Conservation (phyloP, 2,797 vertebrate species). For the Leucoraja ocellata region DNA sequence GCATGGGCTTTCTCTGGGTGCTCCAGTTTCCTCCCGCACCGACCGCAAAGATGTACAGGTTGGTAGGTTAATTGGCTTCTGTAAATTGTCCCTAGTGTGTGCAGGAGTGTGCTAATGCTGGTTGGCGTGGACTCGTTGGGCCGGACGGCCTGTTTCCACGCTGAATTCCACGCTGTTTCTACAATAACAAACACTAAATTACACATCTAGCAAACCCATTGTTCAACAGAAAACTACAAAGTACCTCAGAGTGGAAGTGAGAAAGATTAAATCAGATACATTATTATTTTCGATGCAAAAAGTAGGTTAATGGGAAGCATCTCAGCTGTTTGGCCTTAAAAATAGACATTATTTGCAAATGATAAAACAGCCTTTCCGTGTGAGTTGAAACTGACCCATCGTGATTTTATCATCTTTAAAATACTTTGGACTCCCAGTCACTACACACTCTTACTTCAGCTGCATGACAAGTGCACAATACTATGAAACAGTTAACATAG, state of each 20-base stretch:
- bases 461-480: background rate
- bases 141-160: too few relatives aligned
- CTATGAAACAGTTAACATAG: background rate
- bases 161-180: too few relatives aligned
- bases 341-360: background rate
- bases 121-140: too few relatives aligned
- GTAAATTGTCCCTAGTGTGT: too few relatives aligned
- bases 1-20: too few relatives aligned
- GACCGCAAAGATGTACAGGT: too few relatives aligned
- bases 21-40: too few relatives aligned
- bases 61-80: too few relatives aligned
- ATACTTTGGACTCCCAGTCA: background rate
- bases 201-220: background rate
- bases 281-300: background rate
- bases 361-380: background rate
- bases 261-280: slow-evolving; percentile 9
- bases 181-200: background rate
- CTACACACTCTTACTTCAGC: background rate
- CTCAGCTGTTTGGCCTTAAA: background rate
- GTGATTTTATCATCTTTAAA: background rate
- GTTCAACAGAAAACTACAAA: background rate
- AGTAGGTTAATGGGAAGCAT: background rate
- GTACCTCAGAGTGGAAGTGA: background rate
- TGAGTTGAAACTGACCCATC: background rate
- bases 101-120: too few relatives aligned